phyloP scores from a whole-genome alignment of 2,797 vertebrate genomes.

The Myoxocephalus aenaeus region DNA sequence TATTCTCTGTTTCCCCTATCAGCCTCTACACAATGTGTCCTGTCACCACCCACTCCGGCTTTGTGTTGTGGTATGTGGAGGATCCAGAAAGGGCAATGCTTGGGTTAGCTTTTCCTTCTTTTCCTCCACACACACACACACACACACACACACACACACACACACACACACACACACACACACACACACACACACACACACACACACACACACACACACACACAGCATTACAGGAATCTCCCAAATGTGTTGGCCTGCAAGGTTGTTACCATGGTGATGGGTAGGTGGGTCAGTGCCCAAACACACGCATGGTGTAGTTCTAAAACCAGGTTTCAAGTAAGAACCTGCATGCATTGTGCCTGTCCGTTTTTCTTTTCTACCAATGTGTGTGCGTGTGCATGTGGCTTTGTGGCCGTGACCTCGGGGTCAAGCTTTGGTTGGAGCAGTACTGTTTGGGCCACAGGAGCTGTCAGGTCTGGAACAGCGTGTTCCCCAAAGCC shows the following conservation, averaged over 20 bases:
- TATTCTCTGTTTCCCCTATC: constrained; percentile 16
- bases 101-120: constrained; percentile 32
- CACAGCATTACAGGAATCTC: constrained; percentile 28
- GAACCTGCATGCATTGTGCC: constrained; percentile 21
- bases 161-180: constrained; percentile 6
- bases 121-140: constrained; percentile 32
- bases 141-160: constrained; percentile 17
- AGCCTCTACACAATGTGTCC: constrained; percentile 25
- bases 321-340: constrained; percentile 22
- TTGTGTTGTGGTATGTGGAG: constrained; percentile 37
- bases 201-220: constrained; percentile 6
- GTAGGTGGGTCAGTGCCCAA: constrained; percentile 32
- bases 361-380: constrained; percentile 31
- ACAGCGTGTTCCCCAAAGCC: constrained; percentile 60
- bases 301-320: constrained; percentile 7
- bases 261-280: constrained; percentile 77
- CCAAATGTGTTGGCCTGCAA: constrained; percentile 56
- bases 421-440: constrained; percentile 43
- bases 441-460: constrained; percentile 36
- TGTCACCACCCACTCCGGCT: constrained; percentile 25
- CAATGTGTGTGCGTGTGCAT: constrained; percentile 4
- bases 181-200: constrained; percentile 11
- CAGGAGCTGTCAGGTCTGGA: constrained; percentile 50
- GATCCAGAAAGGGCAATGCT: constrained; percentile 45
- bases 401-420: constrained; percentile 31